Conservation (phyloP, 2,797 vertebrate species). For the Loris lydekkerianus region DNA sequence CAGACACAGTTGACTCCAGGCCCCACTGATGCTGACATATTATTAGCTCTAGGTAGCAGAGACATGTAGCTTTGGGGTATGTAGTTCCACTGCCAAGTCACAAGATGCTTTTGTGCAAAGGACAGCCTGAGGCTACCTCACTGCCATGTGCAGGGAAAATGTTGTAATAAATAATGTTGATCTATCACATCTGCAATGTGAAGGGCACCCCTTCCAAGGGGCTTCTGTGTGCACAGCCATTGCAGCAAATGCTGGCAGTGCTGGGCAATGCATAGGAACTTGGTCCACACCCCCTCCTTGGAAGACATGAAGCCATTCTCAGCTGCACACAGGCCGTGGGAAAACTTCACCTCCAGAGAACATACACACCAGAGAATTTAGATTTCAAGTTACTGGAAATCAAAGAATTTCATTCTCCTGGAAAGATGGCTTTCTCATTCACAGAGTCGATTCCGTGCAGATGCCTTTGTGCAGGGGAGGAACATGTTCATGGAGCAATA, state of each 20-base stretch:
- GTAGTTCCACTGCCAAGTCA: not conserved
- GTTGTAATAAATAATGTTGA: not conserved
- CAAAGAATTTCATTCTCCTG: not conserved
- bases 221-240: too few species aligned
- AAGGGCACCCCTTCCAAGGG: not conserved
- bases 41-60: not conserved
- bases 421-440: not conserved
- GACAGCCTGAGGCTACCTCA: not conserved
- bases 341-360: not conserved
- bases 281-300: not conserved
- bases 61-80: not conserved
- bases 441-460: not conserved
- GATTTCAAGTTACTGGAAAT: not conserved
- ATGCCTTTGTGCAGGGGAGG: not conserved
- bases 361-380: not conserved
- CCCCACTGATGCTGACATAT: not conserved
- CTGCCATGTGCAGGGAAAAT: not conserved
- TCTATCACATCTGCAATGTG: too few species aligned
- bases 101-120: not conserved
- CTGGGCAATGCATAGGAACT: not conserved
- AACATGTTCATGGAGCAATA: not conserved
- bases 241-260: accelerated
- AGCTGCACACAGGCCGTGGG: too few species aligned
- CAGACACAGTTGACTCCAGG: accelerated
- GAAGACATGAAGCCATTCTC: not conserved